Conservation (phyloP, 2,888 invertebrate species). For the Gryllus longicercus region DNA sequence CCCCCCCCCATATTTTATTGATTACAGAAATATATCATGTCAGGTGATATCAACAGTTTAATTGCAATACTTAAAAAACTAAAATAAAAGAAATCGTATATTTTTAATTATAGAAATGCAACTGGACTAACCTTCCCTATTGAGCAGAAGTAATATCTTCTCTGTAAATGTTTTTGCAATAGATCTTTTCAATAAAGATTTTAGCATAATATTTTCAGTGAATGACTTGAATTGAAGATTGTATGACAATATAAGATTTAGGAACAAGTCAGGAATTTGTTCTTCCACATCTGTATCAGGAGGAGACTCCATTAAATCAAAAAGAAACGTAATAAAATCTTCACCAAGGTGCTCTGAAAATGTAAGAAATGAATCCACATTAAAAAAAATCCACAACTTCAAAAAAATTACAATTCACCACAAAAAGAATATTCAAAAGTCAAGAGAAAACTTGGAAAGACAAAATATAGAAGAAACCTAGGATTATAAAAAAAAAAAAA, state of each 20-base stretch:
- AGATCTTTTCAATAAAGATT: constrained; percentile 63
- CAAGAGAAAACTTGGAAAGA: no score
- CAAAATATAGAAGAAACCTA: no score
- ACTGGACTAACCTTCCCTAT: constrained; percentile 73
- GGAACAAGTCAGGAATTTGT: constrained; percentile 77
- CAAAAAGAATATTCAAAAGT: no score
- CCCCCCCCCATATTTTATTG: no score
- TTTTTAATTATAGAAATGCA: background rate
- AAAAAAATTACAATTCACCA: no score
- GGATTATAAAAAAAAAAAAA: no score
- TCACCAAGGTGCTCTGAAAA: constrained; percentile 77
- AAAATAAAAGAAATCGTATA: background rate
- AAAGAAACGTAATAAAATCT: constrained; percentile 74
- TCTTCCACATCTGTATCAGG: constrained; percentile 79
- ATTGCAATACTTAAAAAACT: background rate
- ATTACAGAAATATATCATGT: no score
- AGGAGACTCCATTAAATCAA: constrained; percentile 77
- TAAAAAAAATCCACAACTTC: no score
- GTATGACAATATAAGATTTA: constrained; percentile 80
- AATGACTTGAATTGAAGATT: constrained; percentile 77
- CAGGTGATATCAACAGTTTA: no score
- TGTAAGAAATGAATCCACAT: no score
- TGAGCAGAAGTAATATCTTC: constrained; percentile 79
- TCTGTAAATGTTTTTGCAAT: constrained; percentile 86
- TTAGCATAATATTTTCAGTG: constrained; percentile 67